These are phyloP conservation scores for Aphodius granarius DNA, from an alignment of 2,888 invertebrate genomes.

Conservation along the genomic window DNA sequence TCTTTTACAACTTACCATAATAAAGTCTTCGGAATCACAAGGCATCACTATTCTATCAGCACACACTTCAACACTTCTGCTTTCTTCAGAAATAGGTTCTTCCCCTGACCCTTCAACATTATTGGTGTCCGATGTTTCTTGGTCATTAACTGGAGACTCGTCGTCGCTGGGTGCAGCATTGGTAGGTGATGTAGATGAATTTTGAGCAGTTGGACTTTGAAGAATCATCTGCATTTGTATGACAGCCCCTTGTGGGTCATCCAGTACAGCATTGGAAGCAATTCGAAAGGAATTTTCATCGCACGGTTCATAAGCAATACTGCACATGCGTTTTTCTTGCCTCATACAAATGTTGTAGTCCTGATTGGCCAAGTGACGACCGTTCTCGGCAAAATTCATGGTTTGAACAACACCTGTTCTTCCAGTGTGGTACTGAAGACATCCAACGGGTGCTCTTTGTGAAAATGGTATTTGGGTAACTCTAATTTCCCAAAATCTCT, in stretches of 20 bases:
- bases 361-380: conserved; percentile 77
- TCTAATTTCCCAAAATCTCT: conserved; percentile 78
- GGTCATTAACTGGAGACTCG: conserved; percentile 30
- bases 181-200: neutral
- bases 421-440: conserved; percentile 72
- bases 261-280: conserved; percentile 53
- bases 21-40: conserved; percentile 82
- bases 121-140: neutral
- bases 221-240: conserved; percentile 13
- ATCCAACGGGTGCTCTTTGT: conserved; percentile 75
- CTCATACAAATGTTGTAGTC: conserved; percentile 78
- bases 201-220: conserved; percentile 5
- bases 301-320: conserved; percentile 76
- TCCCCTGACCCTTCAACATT: conserved; percentile 17
- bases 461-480: conserved; percentile 77
- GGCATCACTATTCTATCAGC: conserved; percentile 77
- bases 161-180: conserved; percentile 18
- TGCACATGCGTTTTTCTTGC: conserved; percentile 70
- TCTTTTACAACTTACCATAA: conserved; percentile 59
- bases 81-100: conserved; percentile 40
- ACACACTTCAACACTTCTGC: conserved; percentile 56
- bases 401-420: conserved; percentile 68
- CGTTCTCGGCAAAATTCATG: conserved; percentile 81
- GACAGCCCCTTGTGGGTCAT: conserved; percentile 6
- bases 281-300: conserved; percentile 76